Percentiles rank a stretch among this genome's conserved stretches.
Conservation (phyloP, 1,140 invertebrate species). For the Papilio helenus region DNA sequence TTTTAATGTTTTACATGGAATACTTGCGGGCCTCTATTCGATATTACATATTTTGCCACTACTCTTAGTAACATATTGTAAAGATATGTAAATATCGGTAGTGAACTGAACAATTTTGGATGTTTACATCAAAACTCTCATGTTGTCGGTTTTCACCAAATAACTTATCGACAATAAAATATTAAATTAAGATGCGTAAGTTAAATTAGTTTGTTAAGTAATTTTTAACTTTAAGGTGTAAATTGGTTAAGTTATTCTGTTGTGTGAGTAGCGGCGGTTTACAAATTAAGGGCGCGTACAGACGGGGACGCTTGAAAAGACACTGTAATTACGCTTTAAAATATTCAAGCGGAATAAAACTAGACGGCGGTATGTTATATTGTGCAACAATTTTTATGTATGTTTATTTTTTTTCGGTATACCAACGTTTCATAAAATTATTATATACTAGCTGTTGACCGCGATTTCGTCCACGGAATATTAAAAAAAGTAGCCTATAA, state of each 20-base stretch:
- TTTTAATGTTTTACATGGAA: too few relatives aligned
- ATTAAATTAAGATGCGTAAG: too few relatives aligned
- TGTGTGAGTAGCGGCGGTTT: conserved; percentile 34
- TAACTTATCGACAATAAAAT: too few relatives aligned
- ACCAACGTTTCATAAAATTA: not conserved
- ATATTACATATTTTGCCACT: too few relatives aligned
- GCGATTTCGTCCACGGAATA: too few relatives aligned
- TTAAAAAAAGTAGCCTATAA: too few relatives aligned
- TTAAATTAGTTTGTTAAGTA: not conserved
- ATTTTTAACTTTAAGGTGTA: conserved; percentile 19
- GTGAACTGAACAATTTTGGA: too few relatives aligned
- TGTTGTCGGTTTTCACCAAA: too few relatives aligned
- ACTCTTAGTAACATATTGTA: too few relatives aligned
- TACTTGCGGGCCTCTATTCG: too few relatives aligned
- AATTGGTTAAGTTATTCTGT: conserved; percentile 38
- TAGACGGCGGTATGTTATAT: conserved; percentile 49
- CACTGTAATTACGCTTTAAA: conserved; percentile 68
- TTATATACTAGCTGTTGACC: not conserved
- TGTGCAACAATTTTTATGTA: conserved; percentile 28
- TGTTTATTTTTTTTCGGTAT: not conserved
- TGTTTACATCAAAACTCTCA: too few relatives aligned
- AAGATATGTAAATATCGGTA: too few relatives aligned
- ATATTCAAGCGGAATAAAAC: conserved; percentile 64
- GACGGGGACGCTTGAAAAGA: conserved; percentile 56
- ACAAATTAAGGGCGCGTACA: conserved; percentile 56